phyloP scores from a whole-genome alignment of 2,113 vertebrate species.

The Oncorhynchus mykiss region DNA sequence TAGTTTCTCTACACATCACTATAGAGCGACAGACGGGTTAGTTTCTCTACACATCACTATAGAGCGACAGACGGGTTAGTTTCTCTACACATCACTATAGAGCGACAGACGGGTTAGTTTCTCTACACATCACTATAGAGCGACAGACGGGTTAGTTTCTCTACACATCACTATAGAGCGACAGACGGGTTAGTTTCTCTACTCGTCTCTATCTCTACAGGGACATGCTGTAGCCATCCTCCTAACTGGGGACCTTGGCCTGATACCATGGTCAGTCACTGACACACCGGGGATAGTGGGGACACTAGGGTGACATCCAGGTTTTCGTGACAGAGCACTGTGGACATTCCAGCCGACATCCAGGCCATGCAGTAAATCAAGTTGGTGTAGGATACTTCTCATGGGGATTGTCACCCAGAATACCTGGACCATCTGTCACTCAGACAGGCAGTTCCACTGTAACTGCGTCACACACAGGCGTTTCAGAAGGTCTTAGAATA shows the following conservation, averaged over 20 bases:
- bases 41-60: too few relatives aligned
- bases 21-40: too few relatives aligned
- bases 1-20: too few relatives aligned
- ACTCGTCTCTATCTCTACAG: background rate
- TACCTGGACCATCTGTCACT: slow-evolving; percentile 33
- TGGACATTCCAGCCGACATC: slow-evolving; percentile 14
- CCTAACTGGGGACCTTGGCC: background rate
- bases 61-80: too few relatives aligned
- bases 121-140: too few relatives aligned
- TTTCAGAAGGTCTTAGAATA: background rate
- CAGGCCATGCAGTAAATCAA: slow-evolving; percentile 22
- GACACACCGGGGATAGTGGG: background rate
- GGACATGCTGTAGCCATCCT: background rate
- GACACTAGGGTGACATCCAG: slow-evolving; percentile 1
- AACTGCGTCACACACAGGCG: slow-evolving; percentile 13
- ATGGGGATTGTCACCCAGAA: slow-evolving; percentile 39
- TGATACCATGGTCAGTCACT: background rate
- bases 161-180: too few relatives aligned
- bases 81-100: too few relatives aligned
- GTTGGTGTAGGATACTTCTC: slow-evolving; percentile 13
- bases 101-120: too few relatives aligned
- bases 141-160: too few relatives aligned
- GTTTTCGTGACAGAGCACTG: background rate
- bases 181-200: too few relatives aligned
- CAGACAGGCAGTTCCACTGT: background rate